These are phyloP conservation scores for Meta bourneti DNA, from an alignment of 2,888 invertebrate species.

Conservation along the genomic window DNA sequence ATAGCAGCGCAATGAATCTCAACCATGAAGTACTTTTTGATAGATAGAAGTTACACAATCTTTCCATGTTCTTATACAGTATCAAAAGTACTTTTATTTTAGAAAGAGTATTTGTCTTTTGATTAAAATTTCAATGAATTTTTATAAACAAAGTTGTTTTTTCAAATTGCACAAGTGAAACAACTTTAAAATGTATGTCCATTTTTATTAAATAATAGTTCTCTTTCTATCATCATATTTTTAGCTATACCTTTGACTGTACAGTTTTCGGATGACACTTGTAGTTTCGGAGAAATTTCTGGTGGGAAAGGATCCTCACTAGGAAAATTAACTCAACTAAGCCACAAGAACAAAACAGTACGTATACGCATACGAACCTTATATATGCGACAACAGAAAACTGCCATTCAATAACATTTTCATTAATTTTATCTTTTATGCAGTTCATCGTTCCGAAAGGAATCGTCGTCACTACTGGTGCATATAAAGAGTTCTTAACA, in stretches of 20 bases:
- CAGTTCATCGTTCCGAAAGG: conserved; percentile 71
- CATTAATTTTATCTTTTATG: background rate
- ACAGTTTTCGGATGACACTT: conserved; percentile 37
- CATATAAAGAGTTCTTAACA: conserved; percentile 53
- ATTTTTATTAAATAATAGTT: too few relatives aligned
- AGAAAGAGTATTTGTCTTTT: too few relatives aligned
- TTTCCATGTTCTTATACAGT: too few relatives aligned
- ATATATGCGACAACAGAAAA: background rate
- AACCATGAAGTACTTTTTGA: too few relatives aligned
- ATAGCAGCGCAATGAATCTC: too few relatives aligned
- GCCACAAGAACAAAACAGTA: conserved; percentile 76
- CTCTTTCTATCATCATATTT: background rate
- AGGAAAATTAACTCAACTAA: conserved; percentile 84
- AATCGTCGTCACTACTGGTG: conserved; percentile 63
- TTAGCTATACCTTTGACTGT: conserved; percentile 39
- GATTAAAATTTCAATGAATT: too few relatives aligned
- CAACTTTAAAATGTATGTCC: too few relatives aligned
- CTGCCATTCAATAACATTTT: background rate
- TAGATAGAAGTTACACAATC: too few relatives aligned
- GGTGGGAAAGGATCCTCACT: conserved; percentile 91
- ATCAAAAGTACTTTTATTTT: too few relatives aligned
- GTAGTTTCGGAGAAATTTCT: conserved; percentile 82
- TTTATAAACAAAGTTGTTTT: too few relatives aligned
- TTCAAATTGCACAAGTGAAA: too few relatives aligned
- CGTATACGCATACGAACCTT: background rate